Conservation (phyloP, 2,797 vertebrate species). For the Falco columbarius region DNA sequence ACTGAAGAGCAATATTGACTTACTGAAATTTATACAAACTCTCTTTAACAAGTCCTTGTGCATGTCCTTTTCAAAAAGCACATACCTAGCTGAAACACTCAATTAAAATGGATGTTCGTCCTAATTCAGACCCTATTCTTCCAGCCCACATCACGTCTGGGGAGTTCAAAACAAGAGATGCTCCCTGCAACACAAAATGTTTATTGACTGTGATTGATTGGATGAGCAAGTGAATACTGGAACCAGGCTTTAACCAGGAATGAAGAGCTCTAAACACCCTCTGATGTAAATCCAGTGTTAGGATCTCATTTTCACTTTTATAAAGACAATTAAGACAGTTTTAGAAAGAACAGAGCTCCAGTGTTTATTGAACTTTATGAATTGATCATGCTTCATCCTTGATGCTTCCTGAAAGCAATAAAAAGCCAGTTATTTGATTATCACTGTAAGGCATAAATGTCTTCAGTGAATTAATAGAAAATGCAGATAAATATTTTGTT, state of each 20-base stretch:
- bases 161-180: neutral
- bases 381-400: neutral
- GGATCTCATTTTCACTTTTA: neutral
- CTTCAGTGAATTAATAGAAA: slow-evolving; percentile 14
- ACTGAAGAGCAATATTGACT: neutral
- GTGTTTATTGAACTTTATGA: neutral
- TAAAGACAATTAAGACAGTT: neutral
- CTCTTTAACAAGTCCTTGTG: neutral
- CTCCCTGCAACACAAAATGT: neutral
- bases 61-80: neutral
- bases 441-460: neutral
- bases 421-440: neutral
- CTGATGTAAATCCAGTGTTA: neutral
- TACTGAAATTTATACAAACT: neutral
- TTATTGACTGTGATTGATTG: neutral
- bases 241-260: neutral
- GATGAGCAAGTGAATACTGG: neutral
- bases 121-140: neutral
- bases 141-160: neutral
- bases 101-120: neutral
- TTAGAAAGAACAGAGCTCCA: neutral
- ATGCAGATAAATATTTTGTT: neutral
- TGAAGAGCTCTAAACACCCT: neutral
- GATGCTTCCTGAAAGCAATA: neutral
- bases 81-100: neutral